Evolutionary conservation across 2,113 vertebrate genomes (phyloP).

Genomic region (Cygnus atratus): DNA sequence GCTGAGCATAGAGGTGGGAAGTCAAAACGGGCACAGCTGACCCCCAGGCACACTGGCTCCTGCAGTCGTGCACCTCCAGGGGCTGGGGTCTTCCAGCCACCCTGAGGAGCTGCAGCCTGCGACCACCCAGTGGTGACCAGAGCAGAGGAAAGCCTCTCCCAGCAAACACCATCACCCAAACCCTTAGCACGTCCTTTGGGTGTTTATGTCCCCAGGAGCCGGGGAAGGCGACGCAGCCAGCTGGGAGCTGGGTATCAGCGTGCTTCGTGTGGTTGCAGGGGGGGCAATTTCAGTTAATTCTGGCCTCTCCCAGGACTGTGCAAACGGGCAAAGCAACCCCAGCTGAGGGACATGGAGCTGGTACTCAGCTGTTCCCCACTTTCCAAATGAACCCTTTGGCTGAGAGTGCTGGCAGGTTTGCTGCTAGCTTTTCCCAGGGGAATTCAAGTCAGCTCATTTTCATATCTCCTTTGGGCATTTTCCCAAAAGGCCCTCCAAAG

Average conservation of each 20-base stretch:
- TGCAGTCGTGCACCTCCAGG: rapidly evolving
- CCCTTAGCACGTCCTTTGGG: background rate
- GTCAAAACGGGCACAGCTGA: background rate
- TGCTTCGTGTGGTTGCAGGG: background rate
- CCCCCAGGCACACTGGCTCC: background rate
- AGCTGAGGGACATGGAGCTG: background rate
- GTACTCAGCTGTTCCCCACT: background rate
- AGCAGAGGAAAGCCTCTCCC: background rate
- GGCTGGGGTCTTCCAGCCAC: background rate
- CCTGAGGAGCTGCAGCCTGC: background rate
- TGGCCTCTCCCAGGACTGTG: background rate
- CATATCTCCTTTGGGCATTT: background rate
- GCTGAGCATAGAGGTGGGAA: rapidly evolving
- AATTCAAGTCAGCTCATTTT: background rate
- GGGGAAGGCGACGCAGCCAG: background rate
- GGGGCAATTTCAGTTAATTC: background rate
- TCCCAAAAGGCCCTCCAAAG: background rate
- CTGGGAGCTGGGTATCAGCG: background rate
- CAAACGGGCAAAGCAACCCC: background rate
- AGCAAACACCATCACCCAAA: background rate
- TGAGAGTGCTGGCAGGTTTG: background rate
- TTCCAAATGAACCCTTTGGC: background rate
- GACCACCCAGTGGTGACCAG: background rate
- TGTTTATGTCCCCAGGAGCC: rapidly evolving
- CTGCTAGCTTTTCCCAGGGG: background rate